These are phyloP conservation scores for Cephus pygmeus DNA, from an alignment of 2,888 invertebrate genomes.

Conservation along the genomic window DNA sequence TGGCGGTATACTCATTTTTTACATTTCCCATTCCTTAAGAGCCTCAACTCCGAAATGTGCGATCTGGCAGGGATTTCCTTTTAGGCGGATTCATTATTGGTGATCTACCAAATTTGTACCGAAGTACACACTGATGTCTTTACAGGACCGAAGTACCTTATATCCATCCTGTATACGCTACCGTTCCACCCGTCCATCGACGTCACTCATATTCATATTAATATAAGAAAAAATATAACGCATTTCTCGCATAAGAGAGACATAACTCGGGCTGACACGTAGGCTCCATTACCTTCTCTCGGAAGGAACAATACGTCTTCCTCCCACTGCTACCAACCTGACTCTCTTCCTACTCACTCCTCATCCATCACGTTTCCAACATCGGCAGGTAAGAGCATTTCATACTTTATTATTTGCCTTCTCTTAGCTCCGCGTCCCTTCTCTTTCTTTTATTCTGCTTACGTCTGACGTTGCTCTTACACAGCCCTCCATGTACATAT, in stretches of 20 bases:
- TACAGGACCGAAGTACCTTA: background rate
- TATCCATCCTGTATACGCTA: background rate
- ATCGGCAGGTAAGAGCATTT: constrained; percentile 47
- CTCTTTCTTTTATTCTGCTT: constrained; percentile 5
- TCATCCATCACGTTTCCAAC: constrained; percentile 45
- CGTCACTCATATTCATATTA: constrained; percentile 34
- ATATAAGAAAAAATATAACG: constrained; percentile 37
- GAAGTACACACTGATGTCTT: background rate
- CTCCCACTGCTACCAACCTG: constrained; percentile 22
- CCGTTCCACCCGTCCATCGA: constrained; percentile 4
- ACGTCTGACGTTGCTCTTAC: background rate
- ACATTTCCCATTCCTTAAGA: background rate
- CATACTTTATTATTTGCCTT: constrained; percentile 47
- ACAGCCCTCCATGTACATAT: background rate
- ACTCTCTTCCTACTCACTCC: constrained; percentile 28
- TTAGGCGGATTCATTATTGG: background rate
- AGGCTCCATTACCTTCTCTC: constrained; percentile 52
- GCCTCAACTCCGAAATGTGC: background rate
- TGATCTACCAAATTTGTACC: background rate
- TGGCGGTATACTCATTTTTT: background rate
- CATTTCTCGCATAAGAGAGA: constrained; percentile 42
- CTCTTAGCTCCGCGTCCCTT: background rate
- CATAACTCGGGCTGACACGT: constrained; percentile 54
- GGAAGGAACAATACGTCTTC: constrained; percentile 56
- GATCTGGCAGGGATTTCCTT: background rate